These are phyloP conservation scores for Eupithecia inturbata DNA, from an alignment of 2,888 invertebrate genomes.

Conservation along the genomic window DNA sequence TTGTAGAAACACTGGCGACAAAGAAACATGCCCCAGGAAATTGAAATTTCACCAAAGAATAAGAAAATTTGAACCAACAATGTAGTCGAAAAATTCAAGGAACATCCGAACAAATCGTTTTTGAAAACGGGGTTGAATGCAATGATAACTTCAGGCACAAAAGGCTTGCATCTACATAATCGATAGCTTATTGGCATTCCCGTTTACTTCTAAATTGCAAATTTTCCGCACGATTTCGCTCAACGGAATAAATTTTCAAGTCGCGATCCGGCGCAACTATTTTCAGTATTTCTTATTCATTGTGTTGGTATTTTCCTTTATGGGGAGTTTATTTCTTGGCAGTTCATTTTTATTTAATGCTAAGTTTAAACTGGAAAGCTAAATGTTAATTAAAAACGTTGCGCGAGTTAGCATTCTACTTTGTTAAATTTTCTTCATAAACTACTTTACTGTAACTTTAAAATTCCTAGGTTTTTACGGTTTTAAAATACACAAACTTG, in stretches of 20 bases:
- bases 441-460: neutral
- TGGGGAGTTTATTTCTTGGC: conserved; percentile 29
- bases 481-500: neutral
- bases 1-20: neutral
- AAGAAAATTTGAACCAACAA: conserved; percentile 34
- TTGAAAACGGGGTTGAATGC: conserved; percentile 69
- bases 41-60: neutral
- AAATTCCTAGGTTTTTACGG: neutral
- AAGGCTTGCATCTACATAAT: conserved; percentile 82
- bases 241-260: conserved; percentile 79
- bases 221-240: conserved; percentile 83
- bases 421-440: neutral
- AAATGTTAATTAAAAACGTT: conserved; percentile 11
- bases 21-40: neutral
- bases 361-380: conserved; percentile 5
- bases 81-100: conserved; percentile 53
- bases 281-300: conserved; percentile 67
- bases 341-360: conserved; percentile 16
- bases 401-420: neutral
- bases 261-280: conserved; percentile 72
- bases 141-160: conserved; percentile 79
- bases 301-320: conserved; percentile 55
- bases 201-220: conserved; percentile 83
- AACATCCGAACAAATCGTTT: conserved; percentile 77
- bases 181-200: conserved; percentile 83